Conservation (phyloP, 2,113 vertebrate species). For the Phyllopteryx taeniolatus region DNA sequence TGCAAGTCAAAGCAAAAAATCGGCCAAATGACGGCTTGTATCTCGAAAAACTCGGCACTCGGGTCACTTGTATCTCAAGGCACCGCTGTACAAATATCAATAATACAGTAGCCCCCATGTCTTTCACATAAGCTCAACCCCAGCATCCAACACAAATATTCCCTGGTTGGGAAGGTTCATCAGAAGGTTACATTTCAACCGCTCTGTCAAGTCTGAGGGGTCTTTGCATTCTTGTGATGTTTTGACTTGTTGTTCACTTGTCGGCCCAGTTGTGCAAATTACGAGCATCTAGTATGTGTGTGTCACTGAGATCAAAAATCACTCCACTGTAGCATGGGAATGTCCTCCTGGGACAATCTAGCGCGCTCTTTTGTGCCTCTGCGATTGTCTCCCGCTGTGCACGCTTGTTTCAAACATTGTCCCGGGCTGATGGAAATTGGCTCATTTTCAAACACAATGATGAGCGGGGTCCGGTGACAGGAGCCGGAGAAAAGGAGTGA, state of each 20-base stretch:
- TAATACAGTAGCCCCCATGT: not conserved
- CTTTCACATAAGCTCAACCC: not conserved
- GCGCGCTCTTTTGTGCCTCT: slow-evolving; percentile 36
- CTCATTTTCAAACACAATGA: slow-evolving; percentile 51
- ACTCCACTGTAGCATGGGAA: slow-evolving; percentile 13
- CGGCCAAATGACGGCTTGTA: not conserved
- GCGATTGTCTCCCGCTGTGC: slow-evolving; percentile 38
- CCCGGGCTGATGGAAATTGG: slow-evolving; percentile 58
- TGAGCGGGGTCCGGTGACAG: slow-evolving; percentile 42
- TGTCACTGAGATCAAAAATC: slow-evolving; percentile 6
- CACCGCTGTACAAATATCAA: not conserved
- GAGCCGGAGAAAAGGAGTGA: slow-evolving; percentile 44
- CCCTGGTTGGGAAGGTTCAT: not conserved
- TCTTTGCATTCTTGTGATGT: not conserved
- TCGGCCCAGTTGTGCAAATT: not conserved
- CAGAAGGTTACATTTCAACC: not conserved
- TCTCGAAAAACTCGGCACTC: not conserved
- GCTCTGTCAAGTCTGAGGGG: not conserved
- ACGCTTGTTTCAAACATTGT: slow-evolving; percentile 58
- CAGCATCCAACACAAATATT: not conserved
- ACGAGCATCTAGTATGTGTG: not conserved
- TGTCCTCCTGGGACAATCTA: slow-evolving; percentile 24
- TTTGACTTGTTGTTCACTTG: not conserved
- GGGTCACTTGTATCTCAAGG: not conserved
- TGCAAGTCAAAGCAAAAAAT: not conserved